phyloP scores from a whole-genome alignment of 2,797 vertebrate species.

The Rhinogobio ventralis region DNA sequence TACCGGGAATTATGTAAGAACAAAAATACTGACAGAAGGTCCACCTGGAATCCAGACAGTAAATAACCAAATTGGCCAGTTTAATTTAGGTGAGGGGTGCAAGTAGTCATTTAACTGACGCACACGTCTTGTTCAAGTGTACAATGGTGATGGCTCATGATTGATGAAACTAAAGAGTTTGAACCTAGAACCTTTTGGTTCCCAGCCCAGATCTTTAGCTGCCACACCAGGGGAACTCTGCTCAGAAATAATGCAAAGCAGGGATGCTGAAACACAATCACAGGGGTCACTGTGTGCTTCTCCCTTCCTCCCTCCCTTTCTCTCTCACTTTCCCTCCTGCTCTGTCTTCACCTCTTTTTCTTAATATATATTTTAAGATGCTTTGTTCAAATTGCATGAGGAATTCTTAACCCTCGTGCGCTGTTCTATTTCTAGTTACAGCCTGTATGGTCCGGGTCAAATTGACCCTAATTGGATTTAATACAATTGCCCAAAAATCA shows the following conservation, averaged over 20 bases:
- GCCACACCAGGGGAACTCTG: neutral
- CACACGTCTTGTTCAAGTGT: neutral
- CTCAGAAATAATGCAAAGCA: neutral
- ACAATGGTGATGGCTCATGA: neutral
- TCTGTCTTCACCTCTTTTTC: conserved; percentile 3
- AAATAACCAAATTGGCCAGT: conserved; percentile 4
- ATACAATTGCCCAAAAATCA: too few species aligned
- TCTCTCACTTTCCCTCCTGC: neutral
- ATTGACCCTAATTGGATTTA: too few species aligned
- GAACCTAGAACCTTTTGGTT: conserved; percentile 28
- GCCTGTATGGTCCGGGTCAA: too few species aligned
- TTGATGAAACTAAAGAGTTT: conserved; percentile 26
- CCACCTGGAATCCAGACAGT: conserved; percentile 32
- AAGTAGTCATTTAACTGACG: neutral
- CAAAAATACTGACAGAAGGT: conserved; percentile 43
- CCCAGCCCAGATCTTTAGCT: neutral
- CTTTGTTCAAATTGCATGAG: neutral
- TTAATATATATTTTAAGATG: neutral
- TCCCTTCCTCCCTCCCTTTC: neutral
- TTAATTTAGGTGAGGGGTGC: neutral
- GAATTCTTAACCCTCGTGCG: neutral
- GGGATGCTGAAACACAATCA: conserved; percentile 34
- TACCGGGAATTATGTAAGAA: conserved; percentile 35
- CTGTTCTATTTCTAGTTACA: too few species aligned
- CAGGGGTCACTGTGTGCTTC: conserved; percentile 24